Conservation (phyloP, 2,797 vertebrate genomes). For the Pristis pectinata region DNA sequence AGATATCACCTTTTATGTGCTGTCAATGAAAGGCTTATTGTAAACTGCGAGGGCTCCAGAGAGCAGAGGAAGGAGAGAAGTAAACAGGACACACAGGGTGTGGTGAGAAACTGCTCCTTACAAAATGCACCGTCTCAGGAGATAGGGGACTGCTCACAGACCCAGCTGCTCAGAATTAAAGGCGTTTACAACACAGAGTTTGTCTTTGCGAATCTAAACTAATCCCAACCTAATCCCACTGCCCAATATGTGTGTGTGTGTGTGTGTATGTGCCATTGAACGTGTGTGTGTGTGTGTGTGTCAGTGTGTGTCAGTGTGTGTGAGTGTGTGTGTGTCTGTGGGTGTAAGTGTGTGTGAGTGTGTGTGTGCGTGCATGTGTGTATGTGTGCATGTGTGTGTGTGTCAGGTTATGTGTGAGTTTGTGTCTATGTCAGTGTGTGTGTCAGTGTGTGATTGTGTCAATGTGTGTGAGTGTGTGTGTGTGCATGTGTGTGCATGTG, state of each 20-base stretch:
- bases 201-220: neutral
- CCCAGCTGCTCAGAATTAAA: too few relatives aligned
- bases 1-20: conserved; percentile 2
- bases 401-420: neutral
- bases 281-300: too few relatives aligned
- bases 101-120: neutral
- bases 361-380: neutral
- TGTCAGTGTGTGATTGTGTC: neutral
- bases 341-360: neutral
- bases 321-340: too few relatives aligned
- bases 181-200: neutral
- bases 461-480: neutral
- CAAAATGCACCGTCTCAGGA: too few relatives aligned
- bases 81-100: neutral
- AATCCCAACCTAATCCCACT: neutral
- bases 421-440: neutral
- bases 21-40: neutral
- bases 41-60: neutral
- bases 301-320: too few relatives aligned
- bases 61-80: too few relatives aligned
- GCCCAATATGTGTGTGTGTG: too few relatives aligned
- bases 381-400: neutral
- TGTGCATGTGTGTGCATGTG: neutral
- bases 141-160: neutral
- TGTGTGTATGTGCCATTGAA: too few relatives aligned